Percentiles rank a stretch among this genome's conserved stretches.
Conservation (phyloP, 2,888 invertebrate species). For the Operophtera brumata region DNA sequence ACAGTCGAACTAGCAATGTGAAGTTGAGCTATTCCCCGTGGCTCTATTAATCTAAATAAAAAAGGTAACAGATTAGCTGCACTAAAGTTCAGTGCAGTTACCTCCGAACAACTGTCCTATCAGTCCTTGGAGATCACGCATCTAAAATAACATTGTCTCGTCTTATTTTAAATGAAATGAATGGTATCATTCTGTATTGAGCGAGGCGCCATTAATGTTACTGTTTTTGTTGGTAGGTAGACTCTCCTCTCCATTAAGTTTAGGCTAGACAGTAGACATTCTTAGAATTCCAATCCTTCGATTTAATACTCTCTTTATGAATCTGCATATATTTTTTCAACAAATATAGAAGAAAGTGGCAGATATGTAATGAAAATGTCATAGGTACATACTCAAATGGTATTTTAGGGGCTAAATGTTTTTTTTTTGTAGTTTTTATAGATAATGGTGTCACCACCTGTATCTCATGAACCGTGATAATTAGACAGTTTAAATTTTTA, state of each 20-base stretch:
- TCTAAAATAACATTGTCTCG: constrained; percentile 29
- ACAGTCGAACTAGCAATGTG: neutral
- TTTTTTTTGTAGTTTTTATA: no score
- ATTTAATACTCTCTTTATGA: no score
- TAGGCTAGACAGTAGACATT: constrained; percentile 4
- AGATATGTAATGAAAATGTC: no score
- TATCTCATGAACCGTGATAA: no score
- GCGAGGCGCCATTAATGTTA: constrained; percentile 18
- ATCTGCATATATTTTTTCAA: no score
- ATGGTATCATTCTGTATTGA: constrained; percentile 24
- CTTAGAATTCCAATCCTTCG: neutral
- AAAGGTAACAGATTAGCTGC: constrained; percentile 22
- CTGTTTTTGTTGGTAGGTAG: constrained; percentile 10
- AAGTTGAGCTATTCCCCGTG: constrained; percentile 12
- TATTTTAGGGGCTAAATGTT: no score
- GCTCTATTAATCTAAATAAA: constrained; percentile 21
- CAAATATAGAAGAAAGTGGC: no score
- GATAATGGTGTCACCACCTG: no score
- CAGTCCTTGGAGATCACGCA: constrained; percentile 34
- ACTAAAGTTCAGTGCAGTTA: constrained; percentile 13
- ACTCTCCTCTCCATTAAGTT: neutral
- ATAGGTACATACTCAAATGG: no score
- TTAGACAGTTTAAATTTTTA: no score
- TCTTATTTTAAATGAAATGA: constrained; percentile 23
- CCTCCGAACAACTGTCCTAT: constrained; percentile 22